Evolutionary conservation across 2,797 vertebrate genomes (phyloP).

Genomic region (Loris lydekkerianus): DNA sequence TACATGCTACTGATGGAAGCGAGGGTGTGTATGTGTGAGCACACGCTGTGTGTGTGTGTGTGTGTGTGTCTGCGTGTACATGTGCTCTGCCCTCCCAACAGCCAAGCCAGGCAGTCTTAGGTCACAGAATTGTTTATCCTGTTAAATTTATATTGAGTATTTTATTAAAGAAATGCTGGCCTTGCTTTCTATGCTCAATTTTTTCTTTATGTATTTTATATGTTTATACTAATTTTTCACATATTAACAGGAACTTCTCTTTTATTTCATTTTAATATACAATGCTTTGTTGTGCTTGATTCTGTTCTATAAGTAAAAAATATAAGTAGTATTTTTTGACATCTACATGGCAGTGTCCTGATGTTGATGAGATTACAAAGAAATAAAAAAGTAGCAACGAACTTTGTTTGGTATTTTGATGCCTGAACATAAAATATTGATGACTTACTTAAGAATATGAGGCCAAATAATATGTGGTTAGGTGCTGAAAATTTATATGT

Average conservation of each 20-base stretch:
- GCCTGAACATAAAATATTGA: slow-evolving; percentile 39
- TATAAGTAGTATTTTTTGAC: background rate
- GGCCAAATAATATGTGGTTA: slow-evolving; percentile 33
- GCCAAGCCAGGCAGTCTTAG: background rate
- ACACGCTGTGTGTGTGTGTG: background rate
- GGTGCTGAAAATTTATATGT: background rate
- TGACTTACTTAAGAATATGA: slow-evolving; percentile 50
- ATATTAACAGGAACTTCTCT: background rate
- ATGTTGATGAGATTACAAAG: background rate
- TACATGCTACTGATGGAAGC: background rate
- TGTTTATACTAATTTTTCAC: background rate
- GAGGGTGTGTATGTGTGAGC: too few relatives aligned
- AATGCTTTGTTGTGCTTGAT: background rate
- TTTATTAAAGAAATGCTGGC: background rate
- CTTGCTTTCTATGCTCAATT: background rate
- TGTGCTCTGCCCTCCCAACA: background rate
- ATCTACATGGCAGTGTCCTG: background rate
- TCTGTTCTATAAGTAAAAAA: background rate
- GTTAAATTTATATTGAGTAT: background rate
- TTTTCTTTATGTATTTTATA: background rate
- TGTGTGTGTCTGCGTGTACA: background rate
- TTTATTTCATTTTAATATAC: slow-evolving; percentile 42
- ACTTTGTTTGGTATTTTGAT: slow-evolving; percentile 46
- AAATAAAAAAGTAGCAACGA: background rate
- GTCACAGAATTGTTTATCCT: background rate